Conservation (phyloP, 2,113 vertebrate species). For the Urocynchramus pylzowi region DNA sequence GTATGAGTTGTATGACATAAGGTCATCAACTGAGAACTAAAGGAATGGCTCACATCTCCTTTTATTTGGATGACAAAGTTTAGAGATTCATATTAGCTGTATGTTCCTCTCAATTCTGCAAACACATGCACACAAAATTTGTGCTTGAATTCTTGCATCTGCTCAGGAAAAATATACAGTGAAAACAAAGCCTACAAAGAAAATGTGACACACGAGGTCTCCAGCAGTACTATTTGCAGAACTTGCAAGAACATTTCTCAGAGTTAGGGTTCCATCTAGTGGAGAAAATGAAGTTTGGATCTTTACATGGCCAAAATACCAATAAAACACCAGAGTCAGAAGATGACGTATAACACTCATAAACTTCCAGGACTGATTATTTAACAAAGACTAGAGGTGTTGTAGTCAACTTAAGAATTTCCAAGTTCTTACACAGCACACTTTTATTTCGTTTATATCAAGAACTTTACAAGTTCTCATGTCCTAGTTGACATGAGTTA, state of each 20-base stretch:
- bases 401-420: neutral
- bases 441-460: neutral
- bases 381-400: neutral
- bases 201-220: neutral
- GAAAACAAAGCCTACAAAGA: neutral
- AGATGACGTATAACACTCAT: neutral
- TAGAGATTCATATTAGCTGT: neutral
- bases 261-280: constrained; percentile 14
- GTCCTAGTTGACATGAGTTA: neutral
- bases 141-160: neutral
- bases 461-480: neutral
- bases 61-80: neutral
- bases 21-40: neutral
- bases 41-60: neutral
- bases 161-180: neutral
- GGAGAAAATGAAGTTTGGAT: neutral
- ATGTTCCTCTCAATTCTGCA: neutral
- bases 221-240: neutral
- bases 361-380: neutral
- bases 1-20: neutral
- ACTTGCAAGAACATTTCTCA: neutral
- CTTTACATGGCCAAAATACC: neutral
- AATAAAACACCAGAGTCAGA: neutral
- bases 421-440: neutral
- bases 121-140: neutral